Evolutionary conservation across 2,888 invertebrate genomes (phyloP), one percentile per base, ranked within the genome.

Genomic region (Gastrophysa polygoni): DNA sequence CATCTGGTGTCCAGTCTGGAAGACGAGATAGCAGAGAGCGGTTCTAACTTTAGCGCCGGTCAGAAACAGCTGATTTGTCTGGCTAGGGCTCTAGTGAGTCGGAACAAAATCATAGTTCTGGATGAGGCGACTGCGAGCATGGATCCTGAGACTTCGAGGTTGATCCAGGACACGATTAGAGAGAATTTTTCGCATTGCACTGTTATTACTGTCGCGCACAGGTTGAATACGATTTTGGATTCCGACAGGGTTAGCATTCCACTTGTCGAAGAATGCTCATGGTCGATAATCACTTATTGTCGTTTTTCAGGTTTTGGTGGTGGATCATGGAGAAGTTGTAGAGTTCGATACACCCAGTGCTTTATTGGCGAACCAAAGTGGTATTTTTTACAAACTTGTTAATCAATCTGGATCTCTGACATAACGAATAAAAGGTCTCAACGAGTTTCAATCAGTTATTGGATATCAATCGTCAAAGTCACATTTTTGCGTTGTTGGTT

Each of bases 111-210:
- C 43, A 67, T 80, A 14, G 71, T 80, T 46, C 63, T 80, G 60
- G 80, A 93, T 77, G 93, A 93, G 82, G 92, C 93, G 49, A 92
- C 92, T 0, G 91, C 92, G 38, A 92, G 91, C 77, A 91, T 92
- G 6, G 92, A 93, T 79, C 88, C 88, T 0, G 86, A 88, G 61
- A 92, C 92, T 28, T 92, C 92, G 74, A 86, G 85, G 1, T 78
- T 92, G 18, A 91, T 93, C 64, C 93, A 93, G 75, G 84, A 83
- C 18, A 90, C 91, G 0, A 92, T 93, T 61, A 83, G 91, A 65
- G 83, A 83, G 46, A 90, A 91, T 77, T 93, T 93, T 76, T 84
- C 83, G 1, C 83, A 87, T 14, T 93, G 92, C 76, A 92, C 92
- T 0, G 92, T 93, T 21, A 83, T 94, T 29, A 93, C 92, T 0